phyloP scores from a whole-genome alignment of 1,140 invertebrate species.

The Apocrypta bakeri region DNA sequence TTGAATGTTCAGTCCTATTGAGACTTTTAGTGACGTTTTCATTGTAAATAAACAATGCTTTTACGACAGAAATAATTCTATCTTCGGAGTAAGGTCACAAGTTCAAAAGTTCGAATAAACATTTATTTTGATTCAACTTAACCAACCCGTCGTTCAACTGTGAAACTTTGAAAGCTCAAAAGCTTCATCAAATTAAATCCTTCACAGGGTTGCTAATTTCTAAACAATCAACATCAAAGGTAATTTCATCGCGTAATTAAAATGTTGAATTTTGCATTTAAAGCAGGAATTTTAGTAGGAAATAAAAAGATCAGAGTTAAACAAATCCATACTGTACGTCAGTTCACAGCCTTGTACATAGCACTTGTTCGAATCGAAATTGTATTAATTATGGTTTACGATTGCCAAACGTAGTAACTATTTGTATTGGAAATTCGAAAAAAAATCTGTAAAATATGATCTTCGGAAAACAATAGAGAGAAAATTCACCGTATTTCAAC shows the following conservation, averaged over 20 bases:
- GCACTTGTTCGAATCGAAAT: neutral
- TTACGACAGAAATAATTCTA: neutral
- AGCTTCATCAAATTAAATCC: too few species aligned
- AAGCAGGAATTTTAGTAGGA: too few species aligned
- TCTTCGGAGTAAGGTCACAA: neutral
- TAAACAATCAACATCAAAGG: too few species aligned
- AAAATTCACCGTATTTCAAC: neutral
- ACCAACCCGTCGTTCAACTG: neutral
- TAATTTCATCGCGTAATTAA: too few species aligned
- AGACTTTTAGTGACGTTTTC: neutral
- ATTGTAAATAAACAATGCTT: neutral
- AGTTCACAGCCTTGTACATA: neutral
- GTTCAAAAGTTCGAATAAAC: constrained; percentile 6
- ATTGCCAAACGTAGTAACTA: too few species aligned
- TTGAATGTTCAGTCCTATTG: too few species aligned
- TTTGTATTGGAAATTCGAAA: too few species aligned
- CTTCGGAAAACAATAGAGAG: neutral
- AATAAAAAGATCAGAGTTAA: neutral
- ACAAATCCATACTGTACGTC: neutral
- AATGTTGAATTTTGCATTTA: too few species aligned
- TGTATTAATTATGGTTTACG: neutral
- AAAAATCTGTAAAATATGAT: neutral
- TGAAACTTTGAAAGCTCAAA: too few species aligned
- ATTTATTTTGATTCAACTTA: neutral
- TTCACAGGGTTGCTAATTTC: too few species aligned